phyloP scores from a whole-genome alignment of 2,888 invertebrate species.

The Philaethria dido region DNA sequence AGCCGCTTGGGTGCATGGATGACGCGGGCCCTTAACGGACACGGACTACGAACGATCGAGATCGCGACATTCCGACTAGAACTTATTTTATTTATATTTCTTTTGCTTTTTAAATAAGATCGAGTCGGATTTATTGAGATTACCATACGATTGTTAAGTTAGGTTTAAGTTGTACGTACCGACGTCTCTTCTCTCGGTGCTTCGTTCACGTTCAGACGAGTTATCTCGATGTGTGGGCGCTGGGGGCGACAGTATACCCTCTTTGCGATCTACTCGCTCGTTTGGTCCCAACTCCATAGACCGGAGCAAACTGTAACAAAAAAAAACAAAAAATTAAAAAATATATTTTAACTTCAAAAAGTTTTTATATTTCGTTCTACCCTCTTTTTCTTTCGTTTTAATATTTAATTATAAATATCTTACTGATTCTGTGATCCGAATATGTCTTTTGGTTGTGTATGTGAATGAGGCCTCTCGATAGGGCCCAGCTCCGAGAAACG shows the following conservation, averaged over 20 bases:
- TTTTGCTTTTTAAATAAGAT: conserved; percentile 34
- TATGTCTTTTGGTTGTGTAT: conserved; percentile 48
- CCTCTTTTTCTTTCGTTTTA: neutral
- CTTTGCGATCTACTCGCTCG: conserved; percentile 72
- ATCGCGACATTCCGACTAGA: conserved; percentile 38
- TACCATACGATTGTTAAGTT: conserved; percentile 44
- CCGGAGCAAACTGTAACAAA: conserved; percentile 87
- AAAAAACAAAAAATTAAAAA: conserved; percentile 13
- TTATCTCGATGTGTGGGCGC: conserved; percentile 61
- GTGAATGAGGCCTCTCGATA: conserved; percentile 47
- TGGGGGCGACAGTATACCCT: conserved; percentile 78
- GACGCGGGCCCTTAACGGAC: conserved; percentile 59
- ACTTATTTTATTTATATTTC: conserved; percentile 28
- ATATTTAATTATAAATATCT: conserved; percentile 40
- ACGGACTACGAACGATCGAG: conserved; percentile 58
- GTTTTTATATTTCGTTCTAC: neutral
- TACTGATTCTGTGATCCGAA: conserved; percentile 49
- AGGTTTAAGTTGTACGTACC: conserved; percentile 59
- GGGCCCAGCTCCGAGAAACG: conserved; percentile 86
- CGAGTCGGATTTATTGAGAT: conserved; percentile 28
- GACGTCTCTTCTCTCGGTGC: conserved; percentile 70
- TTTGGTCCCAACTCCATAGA: conserved; percentile 87
- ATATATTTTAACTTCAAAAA: neutral
- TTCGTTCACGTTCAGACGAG: conserved; percentile 70
- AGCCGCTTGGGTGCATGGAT: conserved; percentile 70